Percentiles rank a stretch among this genome's conserved stretches.
These are phyloP conservation scores for Caenorhabditis doughertyi DNA, from an alignment of 2,888 invertebrate genomes.

Conservation along the genomic window DNA sequence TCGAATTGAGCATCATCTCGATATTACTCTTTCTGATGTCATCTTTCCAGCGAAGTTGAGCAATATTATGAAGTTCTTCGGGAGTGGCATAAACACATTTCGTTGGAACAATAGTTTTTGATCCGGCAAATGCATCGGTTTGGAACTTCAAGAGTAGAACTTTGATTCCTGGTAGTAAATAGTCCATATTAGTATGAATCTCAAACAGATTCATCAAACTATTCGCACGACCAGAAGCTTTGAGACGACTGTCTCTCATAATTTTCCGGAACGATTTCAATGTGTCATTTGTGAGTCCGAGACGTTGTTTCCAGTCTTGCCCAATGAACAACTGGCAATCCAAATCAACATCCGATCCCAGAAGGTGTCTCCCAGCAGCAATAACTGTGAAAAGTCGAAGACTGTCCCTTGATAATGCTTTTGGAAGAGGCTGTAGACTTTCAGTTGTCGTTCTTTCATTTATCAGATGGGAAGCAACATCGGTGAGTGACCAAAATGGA, in stretches of 20 bases:
- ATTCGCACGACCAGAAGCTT: constrained; percentile 19
- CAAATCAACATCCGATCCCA: constrained; percentile 11
- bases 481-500: constrained; percentile 30
- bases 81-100: constrained; percentile 37
- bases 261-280: constrained; percentile 22
- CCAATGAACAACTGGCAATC: constrained; percentile 51
- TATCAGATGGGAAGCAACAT: constrained; percentile 10
- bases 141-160: constrained; percentile 51
- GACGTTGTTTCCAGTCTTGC: constrained; percentile 36
- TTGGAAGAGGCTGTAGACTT: constrained; percentile 31
- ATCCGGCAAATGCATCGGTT: constrained; percentile 52
- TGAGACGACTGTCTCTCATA: constrained; percentile 2
- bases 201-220: constrained; percentile 29
- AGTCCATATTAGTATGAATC: constrained; percentile 14
- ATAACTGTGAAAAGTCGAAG: constrained; percentile 15
- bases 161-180: constrained; percentile 17
- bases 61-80: constrained; percentile 30
- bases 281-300: constrained; percentile 13
- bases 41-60: constrained; percentile 55
- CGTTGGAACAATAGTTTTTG: constrained; percentile 26
- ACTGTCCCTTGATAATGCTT: constrained; percentile 7
- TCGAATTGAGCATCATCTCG: constrained; percentile 73
- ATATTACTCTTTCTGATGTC: constrained; percentile 75
- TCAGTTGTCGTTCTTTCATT: constrained; percentile 12
- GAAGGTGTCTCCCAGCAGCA: constrained; percentile 9